A percentile compares a stretch with the other conserved stretches of the same genome.
Evolutionary conservation across 92 coral and sea anemone species (phyloP).

Genomic region (Isaurus tuberculatus): DNA sequence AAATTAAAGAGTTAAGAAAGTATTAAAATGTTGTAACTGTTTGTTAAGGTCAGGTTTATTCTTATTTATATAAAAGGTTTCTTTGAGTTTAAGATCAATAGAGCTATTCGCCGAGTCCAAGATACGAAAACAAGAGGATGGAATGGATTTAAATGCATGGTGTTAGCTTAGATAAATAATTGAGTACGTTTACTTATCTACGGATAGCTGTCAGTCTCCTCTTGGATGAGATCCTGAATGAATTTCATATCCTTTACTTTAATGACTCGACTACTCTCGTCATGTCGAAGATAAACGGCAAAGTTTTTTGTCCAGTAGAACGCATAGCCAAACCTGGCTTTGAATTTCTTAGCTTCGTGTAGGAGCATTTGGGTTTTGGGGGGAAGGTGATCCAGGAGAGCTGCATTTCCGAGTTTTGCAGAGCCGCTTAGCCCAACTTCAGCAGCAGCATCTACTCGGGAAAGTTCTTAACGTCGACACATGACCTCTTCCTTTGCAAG

Average conservation of each 20-base stretch:
- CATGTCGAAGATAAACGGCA: conserved; percentile 35
- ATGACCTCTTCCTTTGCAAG: conserved; percentile 37
- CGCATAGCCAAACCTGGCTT: conserved; percentile 19
- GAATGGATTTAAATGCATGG: neutral
- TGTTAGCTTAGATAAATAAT: conserved; percentile 13
- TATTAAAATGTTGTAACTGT: too few relatives aligned
- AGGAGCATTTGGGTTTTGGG: conserved; percentile 40
- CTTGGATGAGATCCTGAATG: conserved; percentile 28
- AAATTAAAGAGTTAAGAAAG: too few relatives aligned
- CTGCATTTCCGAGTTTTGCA: conserved; percentile 23
- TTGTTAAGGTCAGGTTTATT: too few relatives aligned
- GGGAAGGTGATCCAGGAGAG: conserved; percentile 33
- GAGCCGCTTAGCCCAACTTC: conserved; percentile 1
- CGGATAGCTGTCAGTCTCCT: neutral
- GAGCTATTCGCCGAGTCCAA: too few relatives aligned
- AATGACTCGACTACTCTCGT: conserved; percentile 37
- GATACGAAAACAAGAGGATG: too few relatives aligned
- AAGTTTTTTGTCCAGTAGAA: conserved; percentile 26
- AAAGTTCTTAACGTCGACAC: conserved; percentile 18
- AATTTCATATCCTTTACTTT: conserved; percentile 35
- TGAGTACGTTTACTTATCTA: conserved; percentile 8
- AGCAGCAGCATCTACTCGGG: conserved; percentile 6
- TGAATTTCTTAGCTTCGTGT: conserved; percentile 44
- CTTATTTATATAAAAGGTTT: too few relatives aligned
- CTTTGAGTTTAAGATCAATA: too few relatives aligned